Percentiles rank a stretch among this genome's conserved stretches.
Evolutionary conservation across 2,113 vertebrate genomes (phyloP).

Genomic region (Pteruthius melanotis): DNA sequence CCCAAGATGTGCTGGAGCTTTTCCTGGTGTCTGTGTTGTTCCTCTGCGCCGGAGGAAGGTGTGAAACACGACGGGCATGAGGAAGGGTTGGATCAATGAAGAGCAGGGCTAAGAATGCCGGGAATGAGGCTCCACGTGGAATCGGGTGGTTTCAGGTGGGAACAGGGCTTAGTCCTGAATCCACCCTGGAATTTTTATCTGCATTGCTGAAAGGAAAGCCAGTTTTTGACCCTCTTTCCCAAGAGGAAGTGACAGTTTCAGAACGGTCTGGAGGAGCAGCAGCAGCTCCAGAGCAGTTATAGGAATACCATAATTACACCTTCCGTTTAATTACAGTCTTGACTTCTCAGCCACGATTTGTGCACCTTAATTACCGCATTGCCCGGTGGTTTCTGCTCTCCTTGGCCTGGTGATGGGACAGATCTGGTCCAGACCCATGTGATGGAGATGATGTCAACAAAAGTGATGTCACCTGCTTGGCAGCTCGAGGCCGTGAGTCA

Average conservation of each 20-base stretch:
- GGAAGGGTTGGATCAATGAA: neutral
- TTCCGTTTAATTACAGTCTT: neutral
- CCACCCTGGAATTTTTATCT: neutral
- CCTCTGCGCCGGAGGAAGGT: neutral
- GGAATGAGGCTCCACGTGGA: neutral
- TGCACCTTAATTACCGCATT: neutral
- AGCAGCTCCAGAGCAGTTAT: neutral
- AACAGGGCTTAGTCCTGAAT: neutral
- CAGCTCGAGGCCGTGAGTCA: neutral
- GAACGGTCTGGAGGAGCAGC: neutral
- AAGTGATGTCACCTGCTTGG: neutral
- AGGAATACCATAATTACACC: neutral
- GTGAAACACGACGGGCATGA: neutral
- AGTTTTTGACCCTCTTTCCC: neutral
- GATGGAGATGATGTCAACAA: neutral
- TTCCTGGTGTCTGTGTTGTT: neutral
- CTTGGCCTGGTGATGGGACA: neutral
- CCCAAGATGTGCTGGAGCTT: accelerated
- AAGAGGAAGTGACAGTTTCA: neutral
- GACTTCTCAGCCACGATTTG: neutral
- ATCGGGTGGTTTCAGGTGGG: neutral
- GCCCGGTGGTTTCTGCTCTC: neutral
- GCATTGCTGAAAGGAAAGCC: neutral
- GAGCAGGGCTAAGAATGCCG: neutral
- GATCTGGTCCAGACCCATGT: neutral